A percentile compares a stretch with the other conserved stretches of the same genome.
These are phyloP conservation scores for Leptoteleia sp. DNA, from an alignment of 1,140 invertebrate species.

Conservation along the genomic window DNA sequence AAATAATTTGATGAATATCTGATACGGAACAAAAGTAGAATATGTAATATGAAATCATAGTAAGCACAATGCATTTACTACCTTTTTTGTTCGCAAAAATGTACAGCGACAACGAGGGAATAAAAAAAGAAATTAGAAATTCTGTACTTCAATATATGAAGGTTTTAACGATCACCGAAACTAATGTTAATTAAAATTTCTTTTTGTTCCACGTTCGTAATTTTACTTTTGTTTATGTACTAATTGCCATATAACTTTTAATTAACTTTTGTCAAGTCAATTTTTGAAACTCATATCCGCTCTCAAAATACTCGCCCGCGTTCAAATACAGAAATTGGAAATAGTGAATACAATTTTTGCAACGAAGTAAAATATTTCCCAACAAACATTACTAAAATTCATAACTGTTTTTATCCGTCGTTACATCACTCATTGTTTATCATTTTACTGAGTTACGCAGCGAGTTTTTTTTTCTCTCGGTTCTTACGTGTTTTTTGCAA, in stretches of 20 bases:
- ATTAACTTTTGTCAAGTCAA: conserved; percentile 9
- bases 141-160: conserved; percentile 9
- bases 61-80: conserved; percentile 7
- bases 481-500: no score
- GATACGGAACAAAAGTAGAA: not conserved
- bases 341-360: no score
- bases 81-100: conserved; percentile 22
- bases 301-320: no score
- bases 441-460: no score
- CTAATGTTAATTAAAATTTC: conserved; percentile 18
- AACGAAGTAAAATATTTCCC: no score
- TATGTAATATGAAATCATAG: conserved; percentile 17
- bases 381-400: no score
- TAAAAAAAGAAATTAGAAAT: conserved; percentile 27
- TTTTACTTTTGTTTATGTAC: conserved; percentile 12
- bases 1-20: not conserved
- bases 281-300: not conserved
- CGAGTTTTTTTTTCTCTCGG: no score
- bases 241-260: conserved; percentile 17
- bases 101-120: conserved; percentile 3
- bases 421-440: no score
- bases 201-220: conserved; percentile 3
- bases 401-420: no score
- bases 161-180: conserved; percentile 18
- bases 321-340: no score